A percentile compares a stretch with the other conserved stretches of the same genome.
Evolutionary conservation across 2,113 vertebrate species (phyloP).

Genomic region (Phalacrocorax aristotelis): DNA sequence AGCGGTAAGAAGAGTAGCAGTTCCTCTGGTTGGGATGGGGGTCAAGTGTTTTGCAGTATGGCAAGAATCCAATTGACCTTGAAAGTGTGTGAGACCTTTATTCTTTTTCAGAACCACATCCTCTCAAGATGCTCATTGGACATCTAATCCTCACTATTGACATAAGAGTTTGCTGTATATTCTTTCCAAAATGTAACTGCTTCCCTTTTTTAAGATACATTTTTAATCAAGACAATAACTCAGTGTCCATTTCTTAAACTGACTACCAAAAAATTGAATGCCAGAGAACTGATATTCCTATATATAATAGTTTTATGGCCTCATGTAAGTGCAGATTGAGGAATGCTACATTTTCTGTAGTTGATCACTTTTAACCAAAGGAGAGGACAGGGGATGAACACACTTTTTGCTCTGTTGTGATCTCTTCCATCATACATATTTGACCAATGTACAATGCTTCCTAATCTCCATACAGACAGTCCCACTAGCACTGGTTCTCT

Average conservation of each 20-base stretch:
- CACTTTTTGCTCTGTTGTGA: not conserved
- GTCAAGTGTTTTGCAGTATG: not conserved
- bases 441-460: not conserved
- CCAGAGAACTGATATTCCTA: not conserved
- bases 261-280: not conserved
- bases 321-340: not conserved
- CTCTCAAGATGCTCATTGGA: not conserved
- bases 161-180: not conserved
- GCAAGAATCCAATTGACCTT: not conserved
- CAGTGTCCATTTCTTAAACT: not conserved
- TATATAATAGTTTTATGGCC: not conserved
- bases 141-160: not conserved
- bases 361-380: not conserved
- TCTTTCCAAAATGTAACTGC: not conserved
- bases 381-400: not conserved
- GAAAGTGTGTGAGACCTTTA: not conserved
- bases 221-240: not conserved
- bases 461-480: not conserved
- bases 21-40: not conserved
- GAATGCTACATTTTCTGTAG: rapidly evolving
- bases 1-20: not conserved
- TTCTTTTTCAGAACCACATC: not conserved
- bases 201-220: not conserved
- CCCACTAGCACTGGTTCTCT: not conserved
- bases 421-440: not conserved